A percentile compares a stretch with the other conserved stretches of the same genome.
Conservation (phyloP, 2,113 vertebrate species). For the Coptodon rendalli region DNA sequence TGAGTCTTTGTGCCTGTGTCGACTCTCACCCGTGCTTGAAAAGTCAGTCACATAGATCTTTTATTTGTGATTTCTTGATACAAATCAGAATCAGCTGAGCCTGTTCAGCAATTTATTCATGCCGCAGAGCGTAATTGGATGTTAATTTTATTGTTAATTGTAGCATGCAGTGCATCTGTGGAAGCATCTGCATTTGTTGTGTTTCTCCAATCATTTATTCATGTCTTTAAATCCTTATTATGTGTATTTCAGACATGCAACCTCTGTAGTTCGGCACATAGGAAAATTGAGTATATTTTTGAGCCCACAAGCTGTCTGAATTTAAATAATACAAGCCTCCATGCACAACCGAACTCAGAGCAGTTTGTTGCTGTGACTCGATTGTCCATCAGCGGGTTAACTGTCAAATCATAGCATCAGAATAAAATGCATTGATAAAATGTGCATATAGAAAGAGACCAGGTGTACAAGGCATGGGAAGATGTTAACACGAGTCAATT, state of each 20-base stretch:
- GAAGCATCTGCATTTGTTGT: not conserved
- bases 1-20: not conserved
- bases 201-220: not conserved
- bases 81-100: not conserved
- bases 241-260: not conserved
- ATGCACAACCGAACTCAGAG: not conserved
- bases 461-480: conserved; percentile 60
- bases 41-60: not conserved
- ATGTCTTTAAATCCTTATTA: not conserved
- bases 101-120: not conserved
- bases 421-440: conserved; percentile 46
- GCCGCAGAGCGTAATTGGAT: not conserved
- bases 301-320: not conserved
- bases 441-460: conserved; percentile 55
- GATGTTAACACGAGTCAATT: conserved; percentile 72
- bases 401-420: conserved; percentile 23
- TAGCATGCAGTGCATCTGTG: not conserved
- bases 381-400: conserved; percentile 32
- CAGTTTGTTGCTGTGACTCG: not conserved
- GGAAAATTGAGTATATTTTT: not conserved
- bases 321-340: not conserved
- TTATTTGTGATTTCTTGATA: not conserved
- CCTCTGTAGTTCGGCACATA: not conserved
- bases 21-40: not conserved
- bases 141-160: not conserved